A percentile compares a stretch with the other conserved stretches of the same genome.
Evolutionary conservation across 2,888 invertebrate genomes (phyloP).

Genomic region (Buathra laborator): DNA sequence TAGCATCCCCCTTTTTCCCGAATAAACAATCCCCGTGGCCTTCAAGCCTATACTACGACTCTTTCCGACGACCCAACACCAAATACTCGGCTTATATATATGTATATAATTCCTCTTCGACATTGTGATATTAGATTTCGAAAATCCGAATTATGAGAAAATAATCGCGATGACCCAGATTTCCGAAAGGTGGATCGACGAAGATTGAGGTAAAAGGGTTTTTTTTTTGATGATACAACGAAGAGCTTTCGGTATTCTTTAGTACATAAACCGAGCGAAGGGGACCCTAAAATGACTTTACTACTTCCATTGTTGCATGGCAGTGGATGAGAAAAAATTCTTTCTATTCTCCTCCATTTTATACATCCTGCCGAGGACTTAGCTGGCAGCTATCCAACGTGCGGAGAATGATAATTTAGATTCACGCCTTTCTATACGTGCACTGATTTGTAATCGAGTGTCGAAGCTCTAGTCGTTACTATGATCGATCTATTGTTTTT

Average conservation of each 20-base stretch:
- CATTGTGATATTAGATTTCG: neutral
- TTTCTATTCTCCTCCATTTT: neutral
- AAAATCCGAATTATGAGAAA: neutral
- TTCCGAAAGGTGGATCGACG: neutral
- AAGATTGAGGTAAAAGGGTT: neutral
- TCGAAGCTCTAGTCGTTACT: neutral
- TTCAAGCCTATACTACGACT: constrained; percentile 17
- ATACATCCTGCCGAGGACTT: neutral
- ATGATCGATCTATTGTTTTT: neutral
- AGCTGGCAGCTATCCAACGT: constrained; percentile 4
- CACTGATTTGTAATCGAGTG: neutral
- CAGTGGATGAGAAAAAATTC: neutral
- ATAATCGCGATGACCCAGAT: neutral
- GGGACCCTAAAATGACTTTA: neutral
- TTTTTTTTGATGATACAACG: neutral
- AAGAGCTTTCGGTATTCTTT: neutral
- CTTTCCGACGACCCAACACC: neutral
- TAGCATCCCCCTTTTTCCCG: constrained; percentile 44
- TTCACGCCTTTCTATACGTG: constrained; percentile 4
- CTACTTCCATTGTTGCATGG: neutral
- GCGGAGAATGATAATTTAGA: constrained; percentile 17
- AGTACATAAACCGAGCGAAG: neutral
- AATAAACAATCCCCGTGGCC: constrained; percentile 56
- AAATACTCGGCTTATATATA: constrained; percentile 5
- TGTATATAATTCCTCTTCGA: neutral